These are phyloP conservation scores for Caranx ignobilis DNA, from an alignment of 2,113 vertebrate genomes.

Conservation along the genomic window DNA sequence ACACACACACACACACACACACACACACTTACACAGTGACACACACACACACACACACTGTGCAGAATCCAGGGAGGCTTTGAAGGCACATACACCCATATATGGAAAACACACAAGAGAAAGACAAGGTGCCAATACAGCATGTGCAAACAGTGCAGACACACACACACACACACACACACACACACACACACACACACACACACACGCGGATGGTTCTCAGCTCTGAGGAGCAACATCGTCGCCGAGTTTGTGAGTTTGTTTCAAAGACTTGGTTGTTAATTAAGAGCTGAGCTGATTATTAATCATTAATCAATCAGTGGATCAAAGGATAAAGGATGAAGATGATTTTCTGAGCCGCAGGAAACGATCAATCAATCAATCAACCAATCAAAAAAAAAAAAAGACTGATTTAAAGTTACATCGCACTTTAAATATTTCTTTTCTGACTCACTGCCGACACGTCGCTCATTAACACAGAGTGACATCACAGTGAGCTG, in stretches of 20 bases:
- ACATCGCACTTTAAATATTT: too few species aligned
- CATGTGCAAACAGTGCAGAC: conserved; percentile 2
- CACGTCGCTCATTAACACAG: too few species aligned
- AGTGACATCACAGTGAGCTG: neutral
- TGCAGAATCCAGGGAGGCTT: conserved; percentile 57
- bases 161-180: conserved; percentile 26
- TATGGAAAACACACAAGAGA: conserved; percentile 76
- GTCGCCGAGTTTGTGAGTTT: too few species aligned
- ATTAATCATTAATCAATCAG: neutral
- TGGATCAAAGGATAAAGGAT: too few species aligned
- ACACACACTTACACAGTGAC: neutral
- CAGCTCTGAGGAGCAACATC: too few species aligned
- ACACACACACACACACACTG: neutral
- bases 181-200: conserved; percentile 21
- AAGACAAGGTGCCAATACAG: conserved; percentile 70
- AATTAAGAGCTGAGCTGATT: too few species aligned
- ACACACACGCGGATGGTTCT: conserved; percentile 14
- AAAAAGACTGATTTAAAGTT: too few species aligned
- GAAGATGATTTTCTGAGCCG: too few species aligned
- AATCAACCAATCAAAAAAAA: too few species aligned
- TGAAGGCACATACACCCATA: conserved; percentile 74
- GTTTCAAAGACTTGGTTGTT: too few species aligned
- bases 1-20: conserved; percentile 32
- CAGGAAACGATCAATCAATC: too few species aligned
- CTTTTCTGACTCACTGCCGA: too few species aligned